phyloP scores from a whole-genome alignment of 2,113 vertebrate genomes.

The Hippocampus zosterae region DNA sequence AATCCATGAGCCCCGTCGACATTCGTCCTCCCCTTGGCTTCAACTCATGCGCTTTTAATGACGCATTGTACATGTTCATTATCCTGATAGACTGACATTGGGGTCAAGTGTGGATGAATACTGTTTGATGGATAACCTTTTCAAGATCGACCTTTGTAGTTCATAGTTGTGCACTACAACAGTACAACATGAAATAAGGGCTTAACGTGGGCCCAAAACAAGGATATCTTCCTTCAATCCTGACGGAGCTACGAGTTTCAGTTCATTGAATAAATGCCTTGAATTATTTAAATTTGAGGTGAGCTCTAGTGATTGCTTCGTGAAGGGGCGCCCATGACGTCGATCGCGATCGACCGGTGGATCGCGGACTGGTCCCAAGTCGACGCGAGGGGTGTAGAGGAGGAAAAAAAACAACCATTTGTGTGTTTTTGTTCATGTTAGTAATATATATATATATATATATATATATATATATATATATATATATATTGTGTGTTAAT shows the following conservation, averaged over 20 bases:
- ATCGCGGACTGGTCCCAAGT: too few species aligned
- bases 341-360: too few species aligned
- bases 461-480: too few species aligned
- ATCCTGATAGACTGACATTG: constrained; percentile 37
- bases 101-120: constrained; percentile 29
- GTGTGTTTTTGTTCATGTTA: too few species aligned
- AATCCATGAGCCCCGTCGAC: constrained; percentile 25
- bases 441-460: too few species aligned
- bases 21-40: constrained; percentile 28
- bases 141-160: neutral
- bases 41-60: constrained; percentile 46
- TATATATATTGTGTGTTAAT: too few species aligned
- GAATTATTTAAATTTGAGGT: neutral
- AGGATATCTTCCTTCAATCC: neutral
- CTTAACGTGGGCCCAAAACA: neutral
- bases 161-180: neutral
- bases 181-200: neutral
- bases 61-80: constrained; percentile 43
- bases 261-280: neutral
- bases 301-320: too few species aligned
- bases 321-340: too few species aligned
- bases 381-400: too few species aligned
- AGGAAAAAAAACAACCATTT: too few species aligned
- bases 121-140: constrained; percentile 20
- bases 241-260: neutral